Evolutionary conservation across 2,888 invertebrate species (phyloP).

Genomic region (Amphipoea lucens): DNA sequence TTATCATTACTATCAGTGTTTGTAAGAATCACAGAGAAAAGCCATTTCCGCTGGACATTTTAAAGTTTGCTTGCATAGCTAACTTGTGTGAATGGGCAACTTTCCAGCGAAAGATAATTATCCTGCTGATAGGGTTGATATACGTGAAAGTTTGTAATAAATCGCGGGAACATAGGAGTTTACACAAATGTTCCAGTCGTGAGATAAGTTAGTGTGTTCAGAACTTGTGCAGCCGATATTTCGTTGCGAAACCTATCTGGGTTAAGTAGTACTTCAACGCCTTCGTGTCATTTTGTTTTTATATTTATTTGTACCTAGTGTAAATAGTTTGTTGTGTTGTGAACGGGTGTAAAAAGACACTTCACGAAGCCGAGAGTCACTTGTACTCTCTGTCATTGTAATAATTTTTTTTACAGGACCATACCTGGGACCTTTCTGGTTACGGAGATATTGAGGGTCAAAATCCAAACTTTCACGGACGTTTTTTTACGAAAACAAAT

Average conservation of each 20-base stretch:
- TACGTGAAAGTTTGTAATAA: background rate
- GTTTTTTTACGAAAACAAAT: too few species aligned
- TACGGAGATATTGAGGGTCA: too few species aligned
- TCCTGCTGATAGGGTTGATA: constrained; percentile 30
- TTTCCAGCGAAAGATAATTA: constrained; percentile 45
- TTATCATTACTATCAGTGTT: constrained; percentile 3
- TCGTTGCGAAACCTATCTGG: background rate
- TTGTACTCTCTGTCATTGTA: background rate
- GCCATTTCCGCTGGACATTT: background rate
- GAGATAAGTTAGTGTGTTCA: background rate
- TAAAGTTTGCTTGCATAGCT: background rate
- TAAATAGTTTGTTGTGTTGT: background rate
- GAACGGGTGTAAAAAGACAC: background rate
- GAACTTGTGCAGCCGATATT: background rate
- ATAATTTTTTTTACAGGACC: too few species aligned
- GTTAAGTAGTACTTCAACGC: background rate
- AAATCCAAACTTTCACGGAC: too few species aligned
- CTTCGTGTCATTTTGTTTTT: background rate
- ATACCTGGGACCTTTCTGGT: too few species aligned
- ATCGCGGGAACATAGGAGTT: background rate
- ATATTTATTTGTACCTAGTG: background rate
- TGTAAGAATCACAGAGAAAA: background rate
- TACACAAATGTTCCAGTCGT: background rate
- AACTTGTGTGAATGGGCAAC: constrained; percentile 27
- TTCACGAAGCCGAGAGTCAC: background rate